Percentiles rank a stretch among this genome's conserved stretches.
Evolutionary conservation across 2,113 vertebrate genomes (phyloP).

Genomic region (Dasyurus viverrinus): DNA sequence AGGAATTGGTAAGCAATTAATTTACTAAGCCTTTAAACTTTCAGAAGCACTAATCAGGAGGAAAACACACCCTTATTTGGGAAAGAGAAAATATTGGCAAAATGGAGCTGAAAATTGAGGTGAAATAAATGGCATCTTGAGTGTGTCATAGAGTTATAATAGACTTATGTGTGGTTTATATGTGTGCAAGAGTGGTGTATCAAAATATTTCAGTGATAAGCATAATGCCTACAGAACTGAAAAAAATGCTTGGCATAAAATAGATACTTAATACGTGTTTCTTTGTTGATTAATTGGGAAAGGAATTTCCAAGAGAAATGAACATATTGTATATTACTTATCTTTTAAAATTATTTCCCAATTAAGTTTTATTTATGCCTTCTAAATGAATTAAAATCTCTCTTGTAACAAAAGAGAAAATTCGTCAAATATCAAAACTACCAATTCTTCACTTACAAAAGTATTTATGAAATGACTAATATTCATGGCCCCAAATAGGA

Average conservation of each 20-base stretch:
- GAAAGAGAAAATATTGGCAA: background rate
- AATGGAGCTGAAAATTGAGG: background rate
- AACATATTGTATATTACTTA: background rate
- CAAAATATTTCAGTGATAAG: too few species aligned
- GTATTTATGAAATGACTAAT: background rate
- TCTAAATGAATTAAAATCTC: background rate
- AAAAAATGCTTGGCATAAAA: background rate
- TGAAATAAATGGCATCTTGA: background rate
- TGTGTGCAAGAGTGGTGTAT: background rate
- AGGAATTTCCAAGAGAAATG: background rate
- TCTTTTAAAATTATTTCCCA: background rate
- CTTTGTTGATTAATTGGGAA: background rate
- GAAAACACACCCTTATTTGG: background rate
- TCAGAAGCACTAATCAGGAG: background rate
- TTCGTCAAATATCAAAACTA: too few species aligned
- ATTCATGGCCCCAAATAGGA: background rate
- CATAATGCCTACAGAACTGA: background rate
- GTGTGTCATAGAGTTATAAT: background rate
- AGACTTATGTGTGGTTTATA: background rate
- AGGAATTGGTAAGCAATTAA: background rate
- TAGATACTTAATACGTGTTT: background rate
- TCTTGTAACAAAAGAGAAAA: background rate
- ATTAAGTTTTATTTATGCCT: background rate
- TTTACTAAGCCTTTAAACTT: background rate
- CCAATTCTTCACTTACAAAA: background rate